A percentile compares a stretch with the other conserved stretches of the same genome.
Evolutionary conservation across 2,113 vertebrate genomes (phyloP).

Genomic region (Bettongia penicillata): DNA sequence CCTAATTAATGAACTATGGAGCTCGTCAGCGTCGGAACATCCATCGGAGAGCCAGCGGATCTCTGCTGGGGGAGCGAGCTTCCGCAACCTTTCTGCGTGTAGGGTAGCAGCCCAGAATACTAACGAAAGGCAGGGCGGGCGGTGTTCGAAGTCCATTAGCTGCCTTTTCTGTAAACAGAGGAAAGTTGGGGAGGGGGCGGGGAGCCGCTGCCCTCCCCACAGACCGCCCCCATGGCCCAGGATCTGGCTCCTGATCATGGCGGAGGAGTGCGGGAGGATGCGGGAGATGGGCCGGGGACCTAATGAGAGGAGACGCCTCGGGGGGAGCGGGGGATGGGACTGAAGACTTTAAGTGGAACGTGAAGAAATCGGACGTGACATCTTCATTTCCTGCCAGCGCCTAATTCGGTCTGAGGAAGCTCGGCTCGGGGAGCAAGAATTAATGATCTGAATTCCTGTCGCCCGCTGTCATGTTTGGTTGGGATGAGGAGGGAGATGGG

Average conservation of each 20-base stretch:
- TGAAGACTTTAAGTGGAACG: background rate
- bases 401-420: background rate
- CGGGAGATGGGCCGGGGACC: background rate
- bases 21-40: background rate
- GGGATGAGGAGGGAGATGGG: background rate
- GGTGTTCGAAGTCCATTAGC: background rate
- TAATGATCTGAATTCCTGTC: background rate
- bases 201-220: background rate
- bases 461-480: background rate
- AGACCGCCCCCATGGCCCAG: background rate
- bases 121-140: background rate
- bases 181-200: background rate
- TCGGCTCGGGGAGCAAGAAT: background rate
- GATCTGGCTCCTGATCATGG: background rate
- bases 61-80: background rate
- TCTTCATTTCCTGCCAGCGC: background rate
- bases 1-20: background rate
- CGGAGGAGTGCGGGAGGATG: background rate
- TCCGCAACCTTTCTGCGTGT: background rate
- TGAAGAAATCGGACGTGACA: background rate
- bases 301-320: background rate
- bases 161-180: background rate
- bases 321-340: too few relatives aligned
- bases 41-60: background rate
- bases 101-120: background rate